Conservation (phyloP, 2,888 invertebrate species). For the Macrosoma leucophasiata region DNA sequence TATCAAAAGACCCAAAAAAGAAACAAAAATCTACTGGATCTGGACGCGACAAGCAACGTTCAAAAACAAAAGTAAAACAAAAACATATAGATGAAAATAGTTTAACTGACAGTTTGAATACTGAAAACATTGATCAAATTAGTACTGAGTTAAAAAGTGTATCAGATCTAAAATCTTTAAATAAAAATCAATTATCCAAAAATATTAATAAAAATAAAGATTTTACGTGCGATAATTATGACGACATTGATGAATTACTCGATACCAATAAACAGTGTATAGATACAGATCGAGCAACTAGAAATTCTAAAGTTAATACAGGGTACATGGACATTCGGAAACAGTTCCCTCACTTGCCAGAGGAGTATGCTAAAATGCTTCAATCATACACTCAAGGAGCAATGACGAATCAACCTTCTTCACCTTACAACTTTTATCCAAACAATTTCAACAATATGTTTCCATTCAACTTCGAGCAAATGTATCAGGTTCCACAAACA, state of each 20-base stretch:
- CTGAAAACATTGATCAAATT: too few species aligned
- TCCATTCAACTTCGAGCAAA: conserved; percentile 27
- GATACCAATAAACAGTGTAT: too few species aligned
- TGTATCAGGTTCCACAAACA: conserved; percentile 23
- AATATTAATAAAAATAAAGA: too few species aligned
- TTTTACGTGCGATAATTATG: too few species aligned
- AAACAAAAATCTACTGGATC: background rate
- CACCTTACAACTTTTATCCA: conserved; percentile 1
- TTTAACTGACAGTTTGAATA: too few species aligned
- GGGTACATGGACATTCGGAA: background rate
- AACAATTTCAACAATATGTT: conserved; percentile 15
- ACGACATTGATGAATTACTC: too few species aligned
- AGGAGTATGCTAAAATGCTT: conserved; percentile 4
- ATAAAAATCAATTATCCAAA: too few species aligned
- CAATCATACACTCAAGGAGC: too few species aligned
- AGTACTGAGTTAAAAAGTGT: conserved; percentile 17
- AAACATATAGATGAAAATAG: too few species aligned
- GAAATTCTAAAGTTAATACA: conserved; percentile 7
- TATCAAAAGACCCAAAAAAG: conserved; percentile 5
- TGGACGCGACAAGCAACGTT: background rate
- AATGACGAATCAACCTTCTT: conserved; percentile 6
- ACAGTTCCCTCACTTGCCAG: conserved; percentile 3
- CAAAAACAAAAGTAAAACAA: conserved; percentile 9
- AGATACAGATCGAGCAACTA: conserved; percentile 5
- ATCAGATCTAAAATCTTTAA: too few species aligned